Percentiles rank a stretch among this genome's conserved stretches.
phyloP scores from a whole-genome alignment of 2,888 invertebrate species.

The Heteromurus nitidus region DNA sequence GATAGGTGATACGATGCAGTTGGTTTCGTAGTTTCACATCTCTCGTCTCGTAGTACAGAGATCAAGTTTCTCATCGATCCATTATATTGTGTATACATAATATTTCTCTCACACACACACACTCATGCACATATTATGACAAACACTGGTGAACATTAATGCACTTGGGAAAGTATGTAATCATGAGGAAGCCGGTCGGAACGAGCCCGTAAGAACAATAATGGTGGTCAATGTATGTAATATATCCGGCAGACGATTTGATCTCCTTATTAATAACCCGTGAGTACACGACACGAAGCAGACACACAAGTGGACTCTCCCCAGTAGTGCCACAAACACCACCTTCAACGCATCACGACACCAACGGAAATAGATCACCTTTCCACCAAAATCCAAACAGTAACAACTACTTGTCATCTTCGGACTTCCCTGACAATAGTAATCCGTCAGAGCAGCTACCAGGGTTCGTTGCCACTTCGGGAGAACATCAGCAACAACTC shows the following conservation, averaged over 20 bases:
- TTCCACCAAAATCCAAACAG: conserved; percentile 25
- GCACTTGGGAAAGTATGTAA: conserved; percentile 43
- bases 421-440: not conserved
- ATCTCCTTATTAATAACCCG: conserved; percentile 70
- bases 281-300: conserved; percentile 64
- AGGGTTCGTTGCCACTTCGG: conserved; percentile 1
- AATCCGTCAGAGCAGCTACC: conserved; percentile 1
- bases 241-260: conserved; percentile 73
- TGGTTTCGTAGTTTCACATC: too few species aligned
- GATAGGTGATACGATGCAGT: too few species aligned
- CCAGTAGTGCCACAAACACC: conserved; percentile 54
- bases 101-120: too few species aligned
- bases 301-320: conserved; percentile 54
- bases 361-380: conserved; percentile 38
- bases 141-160: conserved; percentile 5
- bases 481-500: conserved; percentile 14
- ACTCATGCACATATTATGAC: too few species aligned
- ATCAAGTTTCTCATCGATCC: too few species aligned
- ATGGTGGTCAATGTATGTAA: conserved; percentile 73
- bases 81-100: conserved; percentile 20
- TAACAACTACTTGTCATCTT: conserved; percentile 16
- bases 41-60: too few species aligned
- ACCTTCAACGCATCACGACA: conserved; percentile 29
- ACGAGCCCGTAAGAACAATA: conserved; percentile 61
- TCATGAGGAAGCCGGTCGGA: conserved; percentile 60